Evolutionary conservation across 2,888 invertebrate species (phyloP).

Genomic region (Nomada lathburiana): DNA sequence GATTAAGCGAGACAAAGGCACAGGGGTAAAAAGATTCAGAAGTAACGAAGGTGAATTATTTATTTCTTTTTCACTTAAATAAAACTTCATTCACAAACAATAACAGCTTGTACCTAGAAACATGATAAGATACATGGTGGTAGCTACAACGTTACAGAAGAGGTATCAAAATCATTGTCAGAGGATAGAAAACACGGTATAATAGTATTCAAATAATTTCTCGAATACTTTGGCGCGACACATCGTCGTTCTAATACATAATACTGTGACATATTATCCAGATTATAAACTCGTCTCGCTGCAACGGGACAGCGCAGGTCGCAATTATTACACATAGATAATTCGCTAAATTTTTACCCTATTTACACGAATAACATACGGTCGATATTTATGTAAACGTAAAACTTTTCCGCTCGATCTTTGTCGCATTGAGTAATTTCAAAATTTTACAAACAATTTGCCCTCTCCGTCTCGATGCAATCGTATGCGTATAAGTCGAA

Average conservation of each 20-base stretch:
- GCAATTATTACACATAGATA: slow-evolving; percentile 66
- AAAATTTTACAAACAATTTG: slow-evolving; percentile 78
- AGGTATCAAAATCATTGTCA: slow-evolving; percentile 82
- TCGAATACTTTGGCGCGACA: slow-evolving; percentile 65
- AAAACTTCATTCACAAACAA: slow-evolving; percentile 80
- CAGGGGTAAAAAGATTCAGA: not conserved
- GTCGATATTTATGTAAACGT: slow-evolving; percentile 78
- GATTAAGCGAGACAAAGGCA: too few species aligned
- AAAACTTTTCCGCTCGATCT: slow-evolving; percentile 64
- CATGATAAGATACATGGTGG: slow-evolving; percentile 60
- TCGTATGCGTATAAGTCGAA: slow-evolving; percentile 72
- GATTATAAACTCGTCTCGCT: slow-evolving; percentile 74
- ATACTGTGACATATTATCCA: slow-evolving; percentile 75
- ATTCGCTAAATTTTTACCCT: slow-evolving; percentile 80
- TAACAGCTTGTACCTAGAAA: slow-evolving; percentile 78
- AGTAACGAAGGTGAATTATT: slow-evolving; percentile 80
- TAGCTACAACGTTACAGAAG: slow-evolving; percentile 72
- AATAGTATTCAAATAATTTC: slow-evolving; percentile 69
- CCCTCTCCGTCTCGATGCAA: slow-evolving; percentile 65
- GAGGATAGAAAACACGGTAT: slow-evolving; percentile 81
- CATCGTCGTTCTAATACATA: slow-evolving; percentile 73
- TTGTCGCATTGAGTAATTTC: slow-evolving; percentile 70
- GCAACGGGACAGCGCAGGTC: slow-evolving; percentile 46
- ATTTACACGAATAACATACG: slow-evolving; percentile 83
- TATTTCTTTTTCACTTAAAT: slow-evolving; percentile 80